Conservation (phyloP, 2,797 vertebrate genomes). For the Tenualosa ilisha region DNA sequence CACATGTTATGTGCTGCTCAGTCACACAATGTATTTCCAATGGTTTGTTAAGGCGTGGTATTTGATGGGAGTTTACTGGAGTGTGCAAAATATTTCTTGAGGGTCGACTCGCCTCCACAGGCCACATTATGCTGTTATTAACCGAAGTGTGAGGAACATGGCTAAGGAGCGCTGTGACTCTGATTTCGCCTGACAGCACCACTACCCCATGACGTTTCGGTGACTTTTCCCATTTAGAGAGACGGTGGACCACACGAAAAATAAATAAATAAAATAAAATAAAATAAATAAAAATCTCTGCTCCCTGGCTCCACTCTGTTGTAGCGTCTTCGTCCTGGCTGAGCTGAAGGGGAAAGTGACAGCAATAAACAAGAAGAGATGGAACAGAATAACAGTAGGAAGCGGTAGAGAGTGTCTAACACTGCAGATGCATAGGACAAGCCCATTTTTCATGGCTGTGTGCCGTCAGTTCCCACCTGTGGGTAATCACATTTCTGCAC, state of each 20-base stretch:
- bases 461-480: background rate
- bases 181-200: background rate
- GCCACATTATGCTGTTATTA: slow-evolving; percentile 7
- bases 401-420: background rate
- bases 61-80: background rate
- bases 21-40: background rate
- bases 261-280: too few relatives aligned
- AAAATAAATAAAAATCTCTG: background rate
- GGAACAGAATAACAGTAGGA: background rate
- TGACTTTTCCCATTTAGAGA: slow-evolving; percentile 16
- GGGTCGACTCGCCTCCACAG: background rate
- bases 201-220: slow-evolving; percentile 16
- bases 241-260: background rate
- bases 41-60: background rate
- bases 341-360: background rate
- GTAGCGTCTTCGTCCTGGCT: background rate
- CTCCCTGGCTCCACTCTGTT: background rate
- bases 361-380: background rate
- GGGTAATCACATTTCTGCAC: background rate
- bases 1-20: background rate
- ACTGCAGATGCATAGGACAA: background rate
- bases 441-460: slow-evolving; percentile 12
- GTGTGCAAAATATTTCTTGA: background rate
- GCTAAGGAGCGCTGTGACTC: slow-evolving; percentile 1
- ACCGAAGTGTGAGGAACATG: background rate